These are phyloP conservation scores for Lobophora halterata DNA, from an alignment of 2,888 invertebrate species.

Conservation along the genomic window DNA sequence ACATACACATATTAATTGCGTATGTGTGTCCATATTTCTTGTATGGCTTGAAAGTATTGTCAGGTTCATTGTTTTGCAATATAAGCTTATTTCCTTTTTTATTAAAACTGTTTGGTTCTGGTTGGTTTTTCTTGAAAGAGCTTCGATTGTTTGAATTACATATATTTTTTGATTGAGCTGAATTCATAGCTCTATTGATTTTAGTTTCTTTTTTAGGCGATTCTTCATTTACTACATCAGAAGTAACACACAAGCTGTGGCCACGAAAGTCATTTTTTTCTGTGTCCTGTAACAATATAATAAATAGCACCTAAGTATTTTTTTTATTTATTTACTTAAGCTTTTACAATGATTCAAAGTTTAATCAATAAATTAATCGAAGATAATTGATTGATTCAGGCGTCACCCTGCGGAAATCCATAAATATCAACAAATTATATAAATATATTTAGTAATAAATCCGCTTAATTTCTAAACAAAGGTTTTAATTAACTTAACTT, in stretches of 20 bases:
- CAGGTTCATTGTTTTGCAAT: constrained; percentile 18
- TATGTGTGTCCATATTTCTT: constrained; percentile 45
- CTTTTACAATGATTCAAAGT: too few species aligned
- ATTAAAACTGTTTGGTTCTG: constrained; percentile 4
- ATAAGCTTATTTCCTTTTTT: constrained; percentile 22
- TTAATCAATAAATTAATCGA: too few species aligned
- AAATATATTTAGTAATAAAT: too few species aligned
- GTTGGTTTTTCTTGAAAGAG: constrained; percentile 12
- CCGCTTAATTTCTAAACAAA: too few species aligned
- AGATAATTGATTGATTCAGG: too few species aligned
- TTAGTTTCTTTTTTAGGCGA: constrained; percentile 21
- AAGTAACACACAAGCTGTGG: background rate
- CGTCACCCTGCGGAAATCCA: too few species aligned
- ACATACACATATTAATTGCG: constrained; percentile 65
- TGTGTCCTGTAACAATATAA: constrained; percentile 11
- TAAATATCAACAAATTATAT: too few species aligned
- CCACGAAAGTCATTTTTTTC: constrained; percentile 4
- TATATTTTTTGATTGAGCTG: constrained; percentile 5
- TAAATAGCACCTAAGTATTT: background rate
- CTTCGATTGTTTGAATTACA: constrained; percentile 13
- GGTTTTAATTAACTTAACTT: too few species aligned
- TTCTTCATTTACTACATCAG: constrained; percentile 7
- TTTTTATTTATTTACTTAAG: too few species aligned
- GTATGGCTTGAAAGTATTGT: constrained; percentile 33
- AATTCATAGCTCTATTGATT: constrained; percentile 11